A percentile compares a stretch with the other conserved stretches of the same genome.
Evolutionary conservation across 1,140 invertebrate species (phyloP).

Genomic region (Pseudoatta argentina): DNA sequence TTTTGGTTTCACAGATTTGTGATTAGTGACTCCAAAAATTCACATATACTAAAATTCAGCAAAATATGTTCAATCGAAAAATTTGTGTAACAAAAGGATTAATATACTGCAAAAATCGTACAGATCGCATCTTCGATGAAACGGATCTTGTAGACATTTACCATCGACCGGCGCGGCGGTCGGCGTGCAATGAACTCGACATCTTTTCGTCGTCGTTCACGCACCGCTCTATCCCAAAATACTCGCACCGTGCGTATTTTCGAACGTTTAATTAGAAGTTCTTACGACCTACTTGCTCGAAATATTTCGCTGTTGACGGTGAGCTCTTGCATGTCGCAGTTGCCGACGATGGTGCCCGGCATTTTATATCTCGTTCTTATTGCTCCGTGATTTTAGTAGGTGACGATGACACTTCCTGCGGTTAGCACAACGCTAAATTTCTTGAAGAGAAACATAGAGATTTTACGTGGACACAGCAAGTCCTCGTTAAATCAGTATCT

Average conservation of each 20-base stretch:
- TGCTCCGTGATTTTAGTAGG: slow-evolving; percentile 19
- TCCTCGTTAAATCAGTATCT: background rate
- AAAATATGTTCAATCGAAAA: too few species aligned
- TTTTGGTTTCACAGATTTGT: too few species aligned
- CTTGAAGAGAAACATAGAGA: background rate
- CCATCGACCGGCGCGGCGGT: background rate
- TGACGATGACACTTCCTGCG: slow-evolving; percentile 31
- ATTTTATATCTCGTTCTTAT: slow-evolving; percentile 27
- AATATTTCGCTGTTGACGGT: slow-evolving; percentile 55
- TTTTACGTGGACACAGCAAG: background rate
- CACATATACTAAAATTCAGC: too few species aligned
- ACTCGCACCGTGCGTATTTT: slow-evolving; percentile 43
- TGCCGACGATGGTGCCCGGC: background rate
- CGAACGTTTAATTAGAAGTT: slow-evolving; percentile 58
- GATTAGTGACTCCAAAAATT: too few species aligned
- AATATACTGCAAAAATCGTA: background rate
- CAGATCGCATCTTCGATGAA: background rate
- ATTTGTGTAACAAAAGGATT: too few species aligned
- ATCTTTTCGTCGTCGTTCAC: slow-evolving; percentile 45
- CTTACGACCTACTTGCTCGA: slow-evolving; percentile 63
- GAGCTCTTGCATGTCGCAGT: slow-evolving; percentile 4
- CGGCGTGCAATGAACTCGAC: slow-evolving; percentile 58
- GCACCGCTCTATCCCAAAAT: slow-evolving; percentile 41
- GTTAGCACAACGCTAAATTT: slow-evolving; percentile 10
- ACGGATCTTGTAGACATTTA: slow-evolving; percentile 2